Evolutionary conservation across 2,797 vertebrate genomes (phyloP).

Genomic region (Fistularia tabacaria): DNA sequence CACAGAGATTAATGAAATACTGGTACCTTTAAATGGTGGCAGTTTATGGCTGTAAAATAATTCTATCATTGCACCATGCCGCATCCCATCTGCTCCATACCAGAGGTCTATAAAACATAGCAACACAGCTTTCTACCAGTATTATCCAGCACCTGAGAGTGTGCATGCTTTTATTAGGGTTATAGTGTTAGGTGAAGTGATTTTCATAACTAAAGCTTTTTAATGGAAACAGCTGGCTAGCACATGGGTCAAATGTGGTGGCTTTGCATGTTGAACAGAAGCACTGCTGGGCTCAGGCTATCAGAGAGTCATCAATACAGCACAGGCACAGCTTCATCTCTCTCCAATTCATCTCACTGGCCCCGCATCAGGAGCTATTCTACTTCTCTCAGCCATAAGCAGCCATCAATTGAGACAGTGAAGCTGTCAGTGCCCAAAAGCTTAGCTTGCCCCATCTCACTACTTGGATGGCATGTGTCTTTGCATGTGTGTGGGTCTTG

Average conservation of each 20-base stretch:
- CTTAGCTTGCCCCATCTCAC: conserved; percentile 47
- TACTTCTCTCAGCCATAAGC: conserved; percentile 51
- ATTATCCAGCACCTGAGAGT: conserved; percentile 39
- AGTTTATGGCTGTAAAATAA: conserved; percentile 25
- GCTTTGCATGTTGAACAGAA: conserved; percentile 59
- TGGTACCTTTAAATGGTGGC: conserved; percentile 10
- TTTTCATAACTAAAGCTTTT: conserved; percentile 39
- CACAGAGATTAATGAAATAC: conserved; percentile 26
- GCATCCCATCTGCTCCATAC: conserved; percentile 20
- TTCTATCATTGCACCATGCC: conserved; percentile 23
- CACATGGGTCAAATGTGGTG: conserved; percentile 51
- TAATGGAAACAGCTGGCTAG: conserved; percentile 57
- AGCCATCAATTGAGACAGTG: conserved; percentile 66
- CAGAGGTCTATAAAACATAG: conserved; percentile 23
- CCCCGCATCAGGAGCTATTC: conserved; percentile 30
- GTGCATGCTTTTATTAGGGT: conserved; percentile 31
- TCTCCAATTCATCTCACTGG: conserved; percentile 26
- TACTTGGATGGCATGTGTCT: conserved; percentile 39
- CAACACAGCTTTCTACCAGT: conserved; percentile 9
- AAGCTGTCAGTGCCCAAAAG: conserved; percentile 64
- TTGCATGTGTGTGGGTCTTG: conserved; percentile 13
- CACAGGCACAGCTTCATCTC: conserved; percentile 37
- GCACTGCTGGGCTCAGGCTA: conserved; percentile 46
- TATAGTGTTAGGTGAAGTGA: conserved; percentile 35
- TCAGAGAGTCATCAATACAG: conserved; percentile 47